Conservation (phyloP, 2,888 invertebrate species). For the Neria commutata region DNA sequence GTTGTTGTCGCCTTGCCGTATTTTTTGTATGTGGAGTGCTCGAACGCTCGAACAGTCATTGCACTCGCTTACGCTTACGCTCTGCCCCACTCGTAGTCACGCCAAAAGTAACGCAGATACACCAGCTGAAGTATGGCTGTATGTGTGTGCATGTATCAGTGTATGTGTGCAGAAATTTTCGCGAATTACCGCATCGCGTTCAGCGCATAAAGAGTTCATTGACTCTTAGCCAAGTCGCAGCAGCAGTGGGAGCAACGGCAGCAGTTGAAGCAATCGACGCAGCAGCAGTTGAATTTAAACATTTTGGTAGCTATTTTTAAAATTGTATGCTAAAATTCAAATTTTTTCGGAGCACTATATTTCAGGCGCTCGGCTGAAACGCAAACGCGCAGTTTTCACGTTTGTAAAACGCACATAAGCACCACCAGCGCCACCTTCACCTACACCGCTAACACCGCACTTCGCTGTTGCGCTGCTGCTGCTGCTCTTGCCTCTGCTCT, state of each 20-base stretch:
- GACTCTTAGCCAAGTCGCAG: conserved; percentile 29
- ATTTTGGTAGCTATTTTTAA: background rate
- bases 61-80: conserved; percentile 2
- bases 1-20: background rate
- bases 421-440: too few species aligned
- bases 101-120: background rate
- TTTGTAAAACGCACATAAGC: conserved; percentile 8
- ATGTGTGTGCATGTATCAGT: background rate
- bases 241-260: conserved; percentile 6
- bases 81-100: background rate
- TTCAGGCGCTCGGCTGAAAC: background rate
- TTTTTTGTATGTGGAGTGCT: background rate
- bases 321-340: background rate
- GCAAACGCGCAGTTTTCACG: conserved; percentile 2
- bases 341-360: background rate
- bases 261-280: background rate
- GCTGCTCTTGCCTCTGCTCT: background rate
- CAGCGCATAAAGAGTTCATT: conserved; percentile 50
- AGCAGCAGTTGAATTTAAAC: conserved; percentile 3
- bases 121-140: background rate
- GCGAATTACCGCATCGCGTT: conserved; percentile 48
- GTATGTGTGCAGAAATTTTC: background rate
- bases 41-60: conserved; percentile 12
- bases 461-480: background rate
- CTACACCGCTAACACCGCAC: too few species aligned